Evolutionary conservation across 2,797 vertebrate species (phyloP).

Genomic region (Lophotriccus pileatus): DNA sequence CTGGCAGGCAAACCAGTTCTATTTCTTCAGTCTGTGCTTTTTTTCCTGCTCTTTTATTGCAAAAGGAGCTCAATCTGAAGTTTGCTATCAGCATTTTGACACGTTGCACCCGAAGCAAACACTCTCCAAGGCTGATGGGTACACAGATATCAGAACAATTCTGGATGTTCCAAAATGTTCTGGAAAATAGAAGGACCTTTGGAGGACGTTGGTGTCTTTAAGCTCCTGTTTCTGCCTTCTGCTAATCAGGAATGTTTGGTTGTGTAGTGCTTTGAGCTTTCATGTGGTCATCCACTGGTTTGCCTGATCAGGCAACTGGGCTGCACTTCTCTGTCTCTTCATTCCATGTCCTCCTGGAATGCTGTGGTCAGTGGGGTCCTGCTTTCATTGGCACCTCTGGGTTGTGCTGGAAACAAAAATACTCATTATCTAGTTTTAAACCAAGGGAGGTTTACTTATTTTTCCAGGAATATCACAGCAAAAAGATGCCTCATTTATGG

Average conservation of each 20-base stretch:
- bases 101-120: background rate
- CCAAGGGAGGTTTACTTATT: background rate
- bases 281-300: background rate
- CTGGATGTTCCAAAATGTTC: background rate
- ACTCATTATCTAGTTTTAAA: background rate
- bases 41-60: slow-evolving; percentile 34
- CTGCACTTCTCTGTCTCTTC: background rate
- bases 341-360: background rate
- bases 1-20: background rate
- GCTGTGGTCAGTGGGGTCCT: background rate
- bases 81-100: background rate
- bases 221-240: background rate
- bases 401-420: background rate
- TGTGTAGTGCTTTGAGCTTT: background rate
- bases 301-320: background rate
- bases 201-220: background rate
- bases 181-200: background rate
- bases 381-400: background rate
- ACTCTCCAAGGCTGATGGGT: background rate
- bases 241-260: background rate
- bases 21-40: slow-evolving; percentile 57
- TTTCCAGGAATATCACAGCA: background rate
- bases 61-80: background rate
- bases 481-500: background rate
- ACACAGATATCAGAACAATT: background rate